phyloP scores from a whole-genome alignment of 35 echinoderm and acorn worm species.

The Ophiothrix spiculata region DNA sequence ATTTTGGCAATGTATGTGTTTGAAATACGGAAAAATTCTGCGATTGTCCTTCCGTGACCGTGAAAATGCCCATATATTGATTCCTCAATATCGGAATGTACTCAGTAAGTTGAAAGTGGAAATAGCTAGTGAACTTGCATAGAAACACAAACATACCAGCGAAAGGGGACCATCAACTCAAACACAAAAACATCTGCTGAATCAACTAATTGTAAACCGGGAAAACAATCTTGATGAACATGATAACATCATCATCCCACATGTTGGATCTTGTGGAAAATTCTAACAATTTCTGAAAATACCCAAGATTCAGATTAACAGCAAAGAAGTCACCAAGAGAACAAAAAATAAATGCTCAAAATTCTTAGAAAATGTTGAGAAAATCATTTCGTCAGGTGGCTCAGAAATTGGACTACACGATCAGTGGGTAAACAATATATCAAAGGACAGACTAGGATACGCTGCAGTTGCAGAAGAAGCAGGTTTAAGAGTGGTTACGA shows the following conservation, averaged over 20 bases:
- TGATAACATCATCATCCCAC: background rate
- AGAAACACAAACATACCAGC: no score
- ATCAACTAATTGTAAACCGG: background rate
- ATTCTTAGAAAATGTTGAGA: background rate
- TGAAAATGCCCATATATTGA: no score
- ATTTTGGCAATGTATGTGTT: no score
- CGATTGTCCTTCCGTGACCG: no score
- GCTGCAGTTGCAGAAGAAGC: background rate
- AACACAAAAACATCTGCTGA: background rate
- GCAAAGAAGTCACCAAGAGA: background rate
- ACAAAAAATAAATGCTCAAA: background rate
- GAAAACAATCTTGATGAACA: background rate
- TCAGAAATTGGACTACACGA: no score
- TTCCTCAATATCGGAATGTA: no score
- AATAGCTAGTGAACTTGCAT: no score
- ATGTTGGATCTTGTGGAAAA: background rate
- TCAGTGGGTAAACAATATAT: background rate
- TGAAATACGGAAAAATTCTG: no score
- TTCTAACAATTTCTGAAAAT: background rate
- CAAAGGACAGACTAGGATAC: background rate
- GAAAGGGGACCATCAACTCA: background rate
- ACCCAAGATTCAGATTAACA: background rate
- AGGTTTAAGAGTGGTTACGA: background rate
- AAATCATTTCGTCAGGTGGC: background rate
- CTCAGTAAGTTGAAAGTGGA: no score